Conservation (phyloP, 64 coral and sea anemone species). For the Exaiptasia diaphana region DNA sequence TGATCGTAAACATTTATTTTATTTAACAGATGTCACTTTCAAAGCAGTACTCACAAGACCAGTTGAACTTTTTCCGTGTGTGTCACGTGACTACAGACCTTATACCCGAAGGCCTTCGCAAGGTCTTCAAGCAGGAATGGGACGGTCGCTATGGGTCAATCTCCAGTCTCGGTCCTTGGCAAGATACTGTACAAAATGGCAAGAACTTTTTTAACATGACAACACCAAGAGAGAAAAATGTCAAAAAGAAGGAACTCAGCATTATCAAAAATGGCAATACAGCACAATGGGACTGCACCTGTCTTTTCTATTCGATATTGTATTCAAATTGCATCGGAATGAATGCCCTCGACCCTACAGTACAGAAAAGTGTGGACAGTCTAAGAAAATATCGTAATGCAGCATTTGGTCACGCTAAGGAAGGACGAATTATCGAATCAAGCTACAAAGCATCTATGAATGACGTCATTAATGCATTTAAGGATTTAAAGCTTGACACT, state of each 20-base stretch:
- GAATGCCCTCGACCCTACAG: neutral
- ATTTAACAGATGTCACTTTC: neutral
- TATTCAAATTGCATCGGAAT: conserved; percentile 1
- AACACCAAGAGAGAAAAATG: neutral
- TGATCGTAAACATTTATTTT: no score
- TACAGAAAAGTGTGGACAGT: conserved; percentile 4
- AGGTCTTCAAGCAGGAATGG: conserved; percentile 24
- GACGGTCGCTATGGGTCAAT: neutral
- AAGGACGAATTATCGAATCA: conserved; percentile 1
- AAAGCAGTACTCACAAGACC: conserved; percentile 12
- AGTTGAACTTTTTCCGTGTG: conserved; percentile 18
- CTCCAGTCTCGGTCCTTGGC: neutral
- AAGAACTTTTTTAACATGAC: neutral
- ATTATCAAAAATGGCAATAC: conserved; percentile 18
- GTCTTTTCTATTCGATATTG: neutral
- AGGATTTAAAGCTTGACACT: conserved; percentile 23
- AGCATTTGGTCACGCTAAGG: conserved; percentile 20
- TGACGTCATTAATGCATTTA: conserved; percentile 21
- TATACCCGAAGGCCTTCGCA: conserved; percentile 2
- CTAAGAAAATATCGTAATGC: conserved; percentile 44
- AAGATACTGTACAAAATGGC: conserved; percentile 6
- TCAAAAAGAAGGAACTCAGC: neutral
- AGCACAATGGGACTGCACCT: conserved; percentile 20
- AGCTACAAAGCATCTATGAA: conserved; percentile 17
- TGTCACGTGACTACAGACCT: neutral